Evolutionary conservation across 2,797 vertebrate genomes (phyloP), one percentile per base, ranked within the genome.

Genomic region (Oreonectes daqikongensis): DNA sequence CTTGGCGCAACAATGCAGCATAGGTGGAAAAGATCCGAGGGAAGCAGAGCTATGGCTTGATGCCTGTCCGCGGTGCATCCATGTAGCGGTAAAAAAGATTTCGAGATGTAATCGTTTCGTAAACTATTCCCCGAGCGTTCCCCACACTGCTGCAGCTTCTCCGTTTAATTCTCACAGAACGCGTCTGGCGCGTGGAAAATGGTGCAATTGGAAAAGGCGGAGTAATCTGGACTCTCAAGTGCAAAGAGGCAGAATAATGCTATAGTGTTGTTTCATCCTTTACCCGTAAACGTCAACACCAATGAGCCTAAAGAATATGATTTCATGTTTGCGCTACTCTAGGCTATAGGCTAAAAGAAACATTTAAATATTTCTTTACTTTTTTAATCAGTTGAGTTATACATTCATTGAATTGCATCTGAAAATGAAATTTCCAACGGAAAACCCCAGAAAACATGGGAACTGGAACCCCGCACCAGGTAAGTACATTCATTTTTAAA

Each of bases 381-480:
- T 2, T 18, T n/a, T 32, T n/a, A 32, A 32, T 15, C 28, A 32
- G 26, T 67, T 18, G 9, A 1, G 32, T 22, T 11, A n/a, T 18
- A 70, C 52, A 71, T 66, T 42, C 66, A 40, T 59, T 46, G 42
- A 53, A 68, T 35, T 20, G 46, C 17, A 44, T 53, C 7, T n/a
- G 30, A 91, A 86, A 80, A 93, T 93, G 92, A 93, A 92, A 91
- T 93, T 91, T 82, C 92, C 92, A 5, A 87, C 85, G 12, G 91
- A 93, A 75, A 92, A 90, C 75, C 92, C 91, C 61, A 87, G 90
- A 77, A 93, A 93, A 84, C 90, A 86, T 20, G 89, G 90, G 82
- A 90, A 28, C 81, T 69, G 73, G 82, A 89, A 87, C 79, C 90
- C 92, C 22, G 81, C 90, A 57, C 90, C 89, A 90, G 92, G 92